Conservation (phyloP, 2,797 vertebrate species). For the Etheostoma perlongum region DNA sequence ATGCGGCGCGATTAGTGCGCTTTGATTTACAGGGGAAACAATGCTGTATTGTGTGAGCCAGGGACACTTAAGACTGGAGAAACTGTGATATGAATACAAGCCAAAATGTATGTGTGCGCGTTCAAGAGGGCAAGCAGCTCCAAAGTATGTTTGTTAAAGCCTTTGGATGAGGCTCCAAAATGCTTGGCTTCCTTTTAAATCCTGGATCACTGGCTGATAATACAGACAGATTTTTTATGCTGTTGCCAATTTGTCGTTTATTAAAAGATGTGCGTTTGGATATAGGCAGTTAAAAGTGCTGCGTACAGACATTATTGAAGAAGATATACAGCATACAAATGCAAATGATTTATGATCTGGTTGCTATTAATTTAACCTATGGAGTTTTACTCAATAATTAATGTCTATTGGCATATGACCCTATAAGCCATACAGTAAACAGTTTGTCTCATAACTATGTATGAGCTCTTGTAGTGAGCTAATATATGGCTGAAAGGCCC, state of each 20-base stretch:
- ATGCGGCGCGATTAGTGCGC: constrained; percentile 26
- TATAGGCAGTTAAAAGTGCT: constrained; percentile 38
- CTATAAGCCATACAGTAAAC: constrained; percentile 69
- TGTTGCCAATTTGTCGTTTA: constrained; percentile 50
- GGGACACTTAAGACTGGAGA: constrained; percentile 50
- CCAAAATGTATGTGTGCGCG: constrained; percentile 56
- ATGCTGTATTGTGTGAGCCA: constrained; percentile 39
- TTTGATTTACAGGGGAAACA: constrained; percentile 54
- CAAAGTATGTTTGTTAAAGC: constrained; percentile 58
- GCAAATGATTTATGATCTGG: constrained; percentile 57
- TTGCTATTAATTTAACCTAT: constrained; percentile 68
- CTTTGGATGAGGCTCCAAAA: constrained; percentile 58
- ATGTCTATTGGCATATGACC: constrained; percentile 71
- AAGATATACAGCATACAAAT: constrained; percentile 21
- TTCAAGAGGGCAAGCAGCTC: constrained; percentile 51
- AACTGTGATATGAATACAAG: constrained; percentile 55
- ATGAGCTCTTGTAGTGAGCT: constrained; percentile 70
- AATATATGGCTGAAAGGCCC: constrained; percentile 63
- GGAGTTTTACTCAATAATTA: constrained; percentile 72
- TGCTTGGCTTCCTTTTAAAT: constrained; percentile 55
- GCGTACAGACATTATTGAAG: neutral
- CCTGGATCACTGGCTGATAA: constrained; percentile 59
- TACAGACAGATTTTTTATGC: constrained; percentile 53
- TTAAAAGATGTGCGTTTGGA: constrained; percentile 42
- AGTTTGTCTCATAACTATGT: constrained; percentile 74